Base-by-base conservation (phyloP, 1,140 invertebrate species). In the Triops cancriformis region DNA sequence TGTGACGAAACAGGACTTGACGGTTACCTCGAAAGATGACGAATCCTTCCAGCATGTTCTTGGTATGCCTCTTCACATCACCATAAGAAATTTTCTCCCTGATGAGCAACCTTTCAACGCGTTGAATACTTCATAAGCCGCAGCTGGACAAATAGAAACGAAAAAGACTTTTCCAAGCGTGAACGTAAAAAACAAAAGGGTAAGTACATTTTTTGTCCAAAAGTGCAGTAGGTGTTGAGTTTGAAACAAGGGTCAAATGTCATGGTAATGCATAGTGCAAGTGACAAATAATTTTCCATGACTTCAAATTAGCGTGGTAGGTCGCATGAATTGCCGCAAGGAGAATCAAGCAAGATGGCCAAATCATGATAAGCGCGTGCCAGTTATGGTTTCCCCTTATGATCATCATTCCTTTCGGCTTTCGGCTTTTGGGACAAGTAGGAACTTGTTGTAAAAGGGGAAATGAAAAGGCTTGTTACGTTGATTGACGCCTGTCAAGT, bases 401-500 rank as follows among this genome's bases (percentile, higher is more conserved):
- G 31, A 37, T 37, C 31, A 37, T 37, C 31, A 37, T 2, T 4
- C 31, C 31, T 18, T 64, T 64, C 51, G 7, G 51, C 23, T 64
- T 64, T 64, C 3, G n/a, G 51, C 51, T 14, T 64, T 64, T 64
- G 51, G 23, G 23, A n/a, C 23, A n/a, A n/a, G 51, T n/a, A 64
- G 51, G 51, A 64, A 64, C 51, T 64, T 64, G 51, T 18, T 23
- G 51, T 23, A 64, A 23, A 23, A 64, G 14, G 23, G 14, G 14
- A 64, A 37, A 37, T 37, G 31, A 37, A 37, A 37, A 37, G 31
- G 51, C 51, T 64, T 23, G 51, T 64, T 64, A 64, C 51, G 51
- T 64, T 64, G 51, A 64, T 64, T 64, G 51, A 64, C 51, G 51
- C 23, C 18, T 64, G 51, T 64, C 51, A 64, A 23, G 51, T 64